These are phyloP conservation scores for Nothura maculosa DNA, from an alignment of 2,797 vertebrate genomes.

Conservation along the genomic window DNA sequence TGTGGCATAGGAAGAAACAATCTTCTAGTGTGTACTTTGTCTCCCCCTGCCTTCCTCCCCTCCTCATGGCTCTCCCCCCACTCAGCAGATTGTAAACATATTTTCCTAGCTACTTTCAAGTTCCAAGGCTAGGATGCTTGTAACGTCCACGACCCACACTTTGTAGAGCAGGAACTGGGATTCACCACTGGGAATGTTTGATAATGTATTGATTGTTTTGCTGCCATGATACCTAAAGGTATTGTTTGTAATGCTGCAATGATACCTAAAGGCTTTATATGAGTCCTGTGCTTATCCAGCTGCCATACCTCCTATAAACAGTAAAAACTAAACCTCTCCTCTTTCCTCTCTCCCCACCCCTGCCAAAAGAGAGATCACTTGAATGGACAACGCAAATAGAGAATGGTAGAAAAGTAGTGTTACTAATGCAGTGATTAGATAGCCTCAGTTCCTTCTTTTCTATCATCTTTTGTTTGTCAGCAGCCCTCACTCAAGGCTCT, in stretches of 20 bases:
- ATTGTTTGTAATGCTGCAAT: not conserved
- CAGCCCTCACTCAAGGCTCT: conserved; percentile 26
- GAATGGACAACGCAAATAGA: not conserved
- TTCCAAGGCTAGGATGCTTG: not conserved
- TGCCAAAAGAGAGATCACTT: not conserved
- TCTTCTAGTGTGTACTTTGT: conserved; percentile 36
- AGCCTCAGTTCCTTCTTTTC: not conserved
- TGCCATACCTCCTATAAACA: not conserved
- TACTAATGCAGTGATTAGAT: not conserved
- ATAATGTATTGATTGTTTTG: not conserved
- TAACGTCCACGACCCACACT: not conserved
- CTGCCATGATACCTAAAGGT: not conserved
- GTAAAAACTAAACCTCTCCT: not conserved
- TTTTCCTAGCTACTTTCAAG: not conserved
- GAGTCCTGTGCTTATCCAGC: not conserved
- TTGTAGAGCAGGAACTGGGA: not conserved
- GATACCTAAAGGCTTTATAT: not conserved
- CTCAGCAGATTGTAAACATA: not conserved
- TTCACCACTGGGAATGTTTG: not conserved
- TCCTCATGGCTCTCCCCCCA: not conserved
- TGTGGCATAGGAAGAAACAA: not conserved
- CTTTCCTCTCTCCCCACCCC: fast-evolving
- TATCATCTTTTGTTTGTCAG: not conserved
- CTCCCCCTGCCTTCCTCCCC: conserved; percentile 45
- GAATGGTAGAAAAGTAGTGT: not conserved